Base-by-base conservation (phyloP, 2,888 invertebrate species). In the Griposia aprilina region DNA sequence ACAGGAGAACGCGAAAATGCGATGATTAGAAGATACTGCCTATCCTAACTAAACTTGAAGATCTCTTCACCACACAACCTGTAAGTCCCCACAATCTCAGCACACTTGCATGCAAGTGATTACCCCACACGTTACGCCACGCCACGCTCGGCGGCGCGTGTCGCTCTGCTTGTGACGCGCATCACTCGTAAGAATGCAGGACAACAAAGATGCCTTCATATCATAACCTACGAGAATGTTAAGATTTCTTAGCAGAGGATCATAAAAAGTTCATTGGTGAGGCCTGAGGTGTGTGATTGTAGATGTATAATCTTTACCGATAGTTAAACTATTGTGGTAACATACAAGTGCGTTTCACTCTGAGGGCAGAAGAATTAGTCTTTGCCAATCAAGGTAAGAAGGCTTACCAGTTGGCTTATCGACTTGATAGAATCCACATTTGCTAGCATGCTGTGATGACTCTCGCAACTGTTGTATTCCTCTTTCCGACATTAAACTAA, bases 131-230 rank as follows among this genome's bases (percentile, higher is more conserved):
- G 89, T 93, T 92, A 90, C 93, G 87, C 92, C 92, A 92, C 91
- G 91, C 68, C 88, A 89, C 87, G 93, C 92, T 92, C 74, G 73
- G 78, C 87, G 83, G 88, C 86, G 93, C 93, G 92, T 91, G 89
- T 81, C 90, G 92, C 82, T 81, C 91, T 81, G 90, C 90, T 90
- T 90, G 80, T 81, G 70, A 72, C 81, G 81, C 50, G 80, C 86
- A 82, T 77, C 75, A 63, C 66, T 74, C 70, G 62, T 74, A 78
- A 71, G 69, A 83, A 80, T 81, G 71, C 68, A 67, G 86, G 89
- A 89, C 81, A 87, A 87, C 77, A 86, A 81, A 55, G 0, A 65
- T 17, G 60, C 26, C 72, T 80, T 74, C 80, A 50, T 68, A 65
- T 15, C 65, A 15, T 79, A 60, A 72, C n/a, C 70, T 52, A 17